A percentile compares a stretch with the other conserved stretches of the same genome.
Evolutionary conservation across 2,797 vertebrate genomes (phyloP).

Genomic region (Sandelia bainsii): DNA sequence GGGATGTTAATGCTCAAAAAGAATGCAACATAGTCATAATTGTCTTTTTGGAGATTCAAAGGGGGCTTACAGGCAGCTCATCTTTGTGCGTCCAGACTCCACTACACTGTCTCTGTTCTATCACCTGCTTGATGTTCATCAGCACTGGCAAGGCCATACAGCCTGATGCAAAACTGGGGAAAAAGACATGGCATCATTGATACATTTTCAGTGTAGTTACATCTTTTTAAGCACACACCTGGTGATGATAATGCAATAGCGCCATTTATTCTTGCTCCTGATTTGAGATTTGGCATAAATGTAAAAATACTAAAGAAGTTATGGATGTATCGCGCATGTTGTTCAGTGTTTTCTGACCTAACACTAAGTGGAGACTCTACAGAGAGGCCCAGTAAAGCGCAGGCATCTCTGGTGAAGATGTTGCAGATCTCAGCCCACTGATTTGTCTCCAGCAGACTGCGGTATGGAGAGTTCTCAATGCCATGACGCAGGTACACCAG

Average conservation of each 20-base stretch:
- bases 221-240: not conserved
- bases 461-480: conserved; percentile 92
- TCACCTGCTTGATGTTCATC: conserved; percentile 95
- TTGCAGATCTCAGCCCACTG: conserved; percentile 94
- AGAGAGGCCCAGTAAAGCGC: conserved; percentile 91
- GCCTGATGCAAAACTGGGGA: conserved; percentile 89
- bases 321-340: not conserved
- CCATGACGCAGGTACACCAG: conserved; percentile 92
- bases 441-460: conserved; percentile 90
- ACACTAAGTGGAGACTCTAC: conserved; percentile 94
- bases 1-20: not conserved
- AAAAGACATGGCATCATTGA: not conserved
- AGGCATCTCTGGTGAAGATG: conserved; percentile 93
- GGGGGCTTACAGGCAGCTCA: conserved; percentile 87
- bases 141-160: conserved; percentile 92
- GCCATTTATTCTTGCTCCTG: not conserved
- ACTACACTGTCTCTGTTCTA: conserved; percentile 92
- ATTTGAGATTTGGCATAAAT: not conserved
- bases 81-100: conserved; percentile 95
- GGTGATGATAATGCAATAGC: not conserved
- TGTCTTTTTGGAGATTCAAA: not conserved
- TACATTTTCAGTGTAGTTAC: not conserved
- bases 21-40: fast-evolving
- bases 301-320: not conserved
- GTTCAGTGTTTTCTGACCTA: conserved; percentile 79